A percentile compares a stretch with the other conserved stretches of the same genome.
phyloP scores from a whole-genome alignment of 2,797 vertebrate species.

The Gallinago nigripennis region DNA sequence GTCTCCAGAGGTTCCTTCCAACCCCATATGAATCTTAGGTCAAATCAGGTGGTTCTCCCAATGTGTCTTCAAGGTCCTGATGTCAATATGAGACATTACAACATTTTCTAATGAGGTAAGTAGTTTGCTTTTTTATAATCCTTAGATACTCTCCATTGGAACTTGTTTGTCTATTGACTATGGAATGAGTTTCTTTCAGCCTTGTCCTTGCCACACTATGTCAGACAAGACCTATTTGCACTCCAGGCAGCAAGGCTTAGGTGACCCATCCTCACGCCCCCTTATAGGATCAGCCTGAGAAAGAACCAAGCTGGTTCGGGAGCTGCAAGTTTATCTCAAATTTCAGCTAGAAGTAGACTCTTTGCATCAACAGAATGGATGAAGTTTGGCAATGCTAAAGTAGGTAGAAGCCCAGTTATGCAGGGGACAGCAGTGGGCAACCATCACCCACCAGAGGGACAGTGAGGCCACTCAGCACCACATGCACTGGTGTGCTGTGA shows the following conservation, averaged over 20 bases:
- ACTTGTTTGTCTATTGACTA: too few relatives aligned
- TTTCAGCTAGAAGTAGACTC: background rate
- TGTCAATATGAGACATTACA: too few relatives aligned
- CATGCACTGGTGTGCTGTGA: background rate
- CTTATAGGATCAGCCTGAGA: background rate
- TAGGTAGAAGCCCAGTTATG: background rate
- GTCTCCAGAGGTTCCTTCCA: too few relatives aligned
- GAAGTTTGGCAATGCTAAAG: background rate
- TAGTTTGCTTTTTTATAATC: too few relatives aligned
- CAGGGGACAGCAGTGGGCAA: background rate
- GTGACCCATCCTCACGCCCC: background rate
- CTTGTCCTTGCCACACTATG: fast-evolving
- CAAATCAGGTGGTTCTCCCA: background rate
- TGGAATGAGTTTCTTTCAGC: background rate
- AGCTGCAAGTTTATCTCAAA: background rate
- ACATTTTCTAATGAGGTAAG: too few relatives aligned
- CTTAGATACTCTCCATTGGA: too few relatives aligned
- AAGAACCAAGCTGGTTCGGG: background rate
- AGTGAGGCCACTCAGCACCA: fast-evolving
- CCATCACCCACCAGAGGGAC: background rate
- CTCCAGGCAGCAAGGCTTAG: background rate
- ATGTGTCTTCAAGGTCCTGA: background rate
- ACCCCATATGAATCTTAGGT: background rate
- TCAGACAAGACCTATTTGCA: fast-evolving
- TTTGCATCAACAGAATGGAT: background rate